Percentiles rank a stretch among this genome's conserved stretches.
Conservation (phyloP, 1,140 invertebrate species). For the Heterodera schachtii region DNA sequence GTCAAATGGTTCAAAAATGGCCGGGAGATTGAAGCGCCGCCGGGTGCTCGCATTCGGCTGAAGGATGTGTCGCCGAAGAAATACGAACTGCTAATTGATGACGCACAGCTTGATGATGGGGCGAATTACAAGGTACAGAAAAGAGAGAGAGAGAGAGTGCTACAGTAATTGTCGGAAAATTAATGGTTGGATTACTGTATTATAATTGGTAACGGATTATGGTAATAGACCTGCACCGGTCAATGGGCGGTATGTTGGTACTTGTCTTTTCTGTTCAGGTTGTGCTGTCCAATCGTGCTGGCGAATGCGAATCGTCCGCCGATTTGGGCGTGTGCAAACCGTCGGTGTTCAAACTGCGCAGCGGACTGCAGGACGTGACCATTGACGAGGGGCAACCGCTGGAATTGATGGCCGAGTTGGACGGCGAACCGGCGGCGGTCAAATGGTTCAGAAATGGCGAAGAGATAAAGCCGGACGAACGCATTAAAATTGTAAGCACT, state of each 20-base stretch:
- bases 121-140: slow-evolving; percentile 54
- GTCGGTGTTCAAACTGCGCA: slow-evolving; percentile 56
- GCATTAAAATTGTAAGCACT: slow-evolving; percentile 57
- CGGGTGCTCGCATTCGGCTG: slow-evolving; percentile 42
- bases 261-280: slow-evolving; percentile 36
- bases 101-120: slow-evolving; percentile 58
- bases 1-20: slow-evolving; percentile 64
- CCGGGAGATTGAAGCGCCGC: slow-evolving; percentile 54
- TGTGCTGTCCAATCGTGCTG: slow-evolving; percentile 59
- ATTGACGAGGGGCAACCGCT: slow-evolving; percentile 61
- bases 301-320: slow-evolving; percentile 59
- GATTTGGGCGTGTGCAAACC: slow-evolving; percentile 57
- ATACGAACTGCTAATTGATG: slow-evolving; percentile 58
- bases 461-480: slow-evolving; percentile 78
- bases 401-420: slow-evolving; percentile 50
- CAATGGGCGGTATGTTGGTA: no score
- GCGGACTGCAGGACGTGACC: slow-evolving; percentile 56
- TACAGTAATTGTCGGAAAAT: no score
- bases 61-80: slow-evolving; percentile 63
- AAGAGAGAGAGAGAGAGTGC: neutral
- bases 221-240: no score
- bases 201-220: no score
- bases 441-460: slow-evolving; percentile 73
- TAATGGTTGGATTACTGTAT: no score
- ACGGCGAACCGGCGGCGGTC: slow-evolving; percentile 55